phyloP scores from a whole-genome alignment of 1,140 invertebrate species.

The Drosophila leontia region DNA sequence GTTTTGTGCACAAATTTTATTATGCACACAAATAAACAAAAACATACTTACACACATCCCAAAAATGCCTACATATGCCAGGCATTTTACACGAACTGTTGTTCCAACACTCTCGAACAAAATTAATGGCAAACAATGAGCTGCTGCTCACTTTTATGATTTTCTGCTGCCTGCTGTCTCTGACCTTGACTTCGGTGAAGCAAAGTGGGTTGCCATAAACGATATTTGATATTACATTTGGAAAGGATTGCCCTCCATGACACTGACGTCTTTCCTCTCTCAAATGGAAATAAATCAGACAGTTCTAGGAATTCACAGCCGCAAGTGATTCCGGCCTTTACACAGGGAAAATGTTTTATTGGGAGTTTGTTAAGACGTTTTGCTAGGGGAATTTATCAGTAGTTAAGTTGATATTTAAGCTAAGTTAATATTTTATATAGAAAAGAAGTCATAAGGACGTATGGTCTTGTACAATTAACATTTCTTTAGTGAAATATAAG shows the following conservation, averaged over 20 bases:
- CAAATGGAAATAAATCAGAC: conserved; percentile 5
- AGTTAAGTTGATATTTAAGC: too few species aligned
- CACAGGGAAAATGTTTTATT: neutral
- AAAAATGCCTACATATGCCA: conserved; percentile 61
- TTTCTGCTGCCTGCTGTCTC: neutral
- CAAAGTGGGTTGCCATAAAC: conserved; percentile 3
- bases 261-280: neutral
- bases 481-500: neutral
- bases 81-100: conserved; percentile 53
- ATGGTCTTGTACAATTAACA: too few species aligned
- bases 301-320: conserved; percentile 6
- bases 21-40: conserved; percentile 74
- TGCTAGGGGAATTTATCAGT: too few species aligned
- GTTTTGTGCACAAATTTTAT: conserved; percentile 77
- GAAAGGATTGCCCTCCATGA: conserved; percentile 11
- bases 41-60: conserved; percentile 23
- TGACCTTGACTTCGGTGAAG: conserved; percentile 15
- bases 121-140: conserved; percentile 30
- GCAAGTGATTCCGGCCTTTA: neutral
- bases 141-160: conserved; percentile 17
- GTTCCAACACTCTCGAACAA: conserved; percentile 51
- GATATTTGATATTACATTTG: conserved; percentile 21
- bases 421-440: too few species aligned
- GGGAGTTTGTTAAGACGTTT: neutral
- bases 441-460: neutral